Evolutionary conservation across 2,113 vertebrate species (phyloP).

Genomic region (Anoplopoma fimbria): DNA sequence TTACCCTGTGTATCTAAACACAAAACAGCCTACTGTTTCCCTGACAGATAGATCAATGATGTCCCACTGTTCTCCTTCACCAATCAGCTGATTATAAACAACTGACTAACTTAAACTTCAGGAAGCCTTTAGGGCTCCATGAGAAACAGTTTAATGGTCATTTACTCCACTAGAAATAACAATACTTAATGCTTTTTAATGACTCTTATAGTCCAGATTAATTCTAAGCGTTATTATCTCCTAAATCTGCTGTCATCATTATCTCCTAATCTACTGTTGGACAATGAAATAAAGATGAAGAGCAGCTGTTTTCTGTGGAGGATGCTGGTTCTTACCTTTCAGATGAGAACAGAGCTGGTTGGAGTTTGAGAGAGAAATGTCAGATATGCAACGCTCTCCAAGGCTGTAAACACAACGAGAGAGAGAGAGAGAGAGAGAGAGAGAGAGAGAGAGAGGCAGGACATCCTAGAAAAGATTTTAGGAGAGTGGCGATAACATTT

Average conservation of each 20-base stretch:
- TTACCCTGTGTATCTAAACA: not conserved
- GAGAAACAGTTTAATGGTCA: not conserved
- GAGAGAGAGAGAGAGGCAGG: slow-evolving; percentile 38
- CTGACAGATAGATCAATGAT: not conserved
- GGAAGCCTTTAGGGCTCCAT: not conserved
- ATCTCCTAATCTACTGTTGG: not conserved
- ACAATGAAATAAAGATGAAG: not conserved
- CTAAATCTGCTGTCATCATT: not conserved
- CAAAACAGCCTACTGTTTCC: not conserved
- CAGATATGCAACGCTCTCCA: slow-evolving; percentile 61
- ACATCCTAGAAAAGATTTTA: slow-evolving; percentile 43
- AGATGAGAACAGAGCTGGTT: slow-evolving; percentile 50
- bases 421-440: slow-evolving; percentile 13
- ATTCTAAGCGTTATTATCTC: not conserved
- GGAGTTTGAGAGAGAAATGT: slow-evolving; percentile 71
- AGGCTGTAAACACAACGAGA: slow-evolving; percentile 51
- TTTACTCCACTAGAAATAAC: not conserved
- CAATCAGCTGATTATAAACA: not conserved
- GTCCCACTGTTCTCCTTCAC: not conserved
- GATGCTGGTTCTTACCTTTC: slow-evolving; percentile 73
- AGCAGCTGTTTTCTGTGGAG: slow-evolving; percentile 4
- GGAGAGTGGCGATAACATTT: slow-evolving; percentile 7
- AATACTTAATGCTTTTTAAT: not conserved
- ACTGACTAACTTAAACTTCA: not conserved
- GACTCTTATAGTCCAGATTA: not conserved